Conservation (phyloP, 2,113 vertebrate genomes). For the Engraulis encrasicolus region DNA sequence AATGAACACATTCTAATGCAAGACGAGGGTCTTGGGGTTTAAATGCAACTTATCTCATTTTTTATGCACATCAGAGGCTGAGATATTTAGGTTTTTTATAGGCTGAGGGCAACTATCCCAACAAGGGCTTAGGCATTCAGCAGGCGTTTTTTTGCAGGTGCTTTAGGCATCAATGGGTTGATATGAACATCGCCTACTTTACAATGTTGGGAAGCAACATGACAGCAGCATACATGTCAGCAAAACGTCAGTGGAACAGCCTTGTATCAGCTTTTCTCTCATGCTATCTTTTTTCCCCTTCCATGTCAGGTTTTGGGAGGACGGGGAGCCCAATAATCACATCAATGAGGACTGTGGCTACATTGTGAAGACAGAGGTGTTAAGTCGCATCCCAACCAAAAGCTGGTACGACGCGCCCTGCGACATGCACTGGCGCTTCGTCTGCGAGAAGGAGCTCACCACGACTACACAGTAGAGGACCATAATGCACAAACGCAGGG, state of each 20-base stretch:
- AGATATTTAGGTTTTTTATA: too few species aligned
- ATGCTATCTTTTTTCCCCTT: neutral
- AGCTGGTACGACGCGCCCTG: constrained; percentile 78
- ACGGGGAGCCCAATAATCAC: constrained; percentile 74
- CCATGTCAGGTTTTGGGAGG: constrained; percentile 69
- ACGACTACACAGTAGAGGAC: neutral
- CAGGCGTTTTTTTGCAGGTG: too few species aligned
- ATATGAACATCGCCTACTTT: neutral
- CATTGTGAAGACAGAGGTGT: constrained; percentile 61
- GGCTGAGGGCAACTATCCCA: too few species aligned
- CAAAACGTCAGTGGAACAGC: neutral
- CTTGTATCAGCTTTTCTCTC: neutral
- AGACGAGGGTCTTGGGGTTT: too few species aligned
- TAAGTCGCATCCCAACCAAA: constrained; percentile 50
- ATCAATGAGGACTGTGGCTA: constrained; percentile 74
- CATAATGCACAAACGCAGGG: too few species aligned
- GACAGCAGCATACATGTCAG: neutral
- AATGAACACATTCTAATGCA: too few species aligned
- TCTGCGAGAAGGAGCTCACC: constrained; percentile 65
- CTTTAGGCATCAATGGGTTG: neutral
- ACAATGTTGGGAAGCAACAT: neutral
- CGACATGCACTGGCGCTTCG: constrained; percentile 53
- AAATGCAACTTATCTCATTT: too few species aligned
- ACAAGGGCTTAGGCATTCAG: too few species aligned
- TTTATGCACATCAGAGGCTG: too few species aligned